Conservation (phyloP, 2,888 invertebrate species). For the Tethea ocularis region DNA sequence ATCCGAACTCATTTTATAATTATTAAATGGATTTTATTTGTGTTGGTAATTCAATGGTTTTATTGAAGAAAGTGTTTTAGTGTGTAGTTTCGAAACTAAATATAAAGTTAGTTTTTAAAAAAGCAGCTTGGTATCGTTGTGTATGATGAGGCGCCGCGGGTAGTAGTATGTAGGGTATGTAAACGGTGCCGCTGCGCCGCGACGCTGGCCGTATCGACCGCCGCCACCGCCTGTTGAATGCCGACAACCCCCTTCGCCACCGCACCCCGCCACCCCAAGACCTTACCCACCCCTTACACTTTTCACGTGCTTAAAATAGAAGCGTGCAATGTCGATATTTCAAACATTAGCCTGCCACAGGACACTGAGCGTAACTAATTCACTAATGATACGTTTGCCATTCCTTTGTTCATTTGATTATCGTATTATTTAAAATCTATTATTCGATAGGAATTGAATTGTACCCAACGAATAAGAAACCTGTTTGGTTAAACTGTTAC, state of each 20-base stretch:
- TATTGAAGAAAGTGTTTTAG: too few relatives aligned
- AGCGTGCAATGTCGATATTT: conserved; percentile 79
- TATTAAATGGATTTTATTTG: too few relatives aligned
- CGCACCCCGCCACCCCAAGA: conserved; percentile 56
- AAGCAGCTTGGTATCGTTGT: not conserved
- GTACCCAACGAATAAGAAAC: too few relatives aligned
- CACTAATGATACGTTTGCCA: conserved; percentile 28
- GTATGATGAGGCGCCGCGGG: not conserved
- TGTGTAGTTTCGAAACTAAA: not conserved
- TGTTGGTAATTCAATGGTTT: too few relatives aligned
- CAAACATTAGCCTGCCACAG: conserved; percentile 72
- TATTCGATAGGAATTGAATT: not conserved
- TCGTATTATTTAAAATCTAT: conserved; percentile 8
- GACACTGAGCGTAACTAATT: conserved; percentile 58
- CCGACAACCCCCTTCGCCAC: conserved; percentile 59
- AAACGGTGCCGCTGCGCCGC: conserved; percentile 65
- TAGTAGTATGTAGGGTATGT: conserved; percentile 54
- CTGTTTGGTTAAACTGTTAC: too few relatives aligned
- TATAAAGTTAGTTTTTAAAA: not conserved
- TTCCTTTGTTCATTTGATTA: conserved; percentile 29
- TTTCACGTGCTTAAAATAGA: conserved; percentile 83
- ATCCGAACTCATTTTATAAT: too few relatives aligned
- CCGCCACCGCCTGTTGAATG: conserved; percentile 78
- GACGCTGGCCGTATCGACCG: conserved; percentile 78
- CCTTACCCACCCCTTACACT: conserved; percentile 64